Conservation (phyloP, 1,140 invertebrate species). For the Trissolcus basalis region DNA sequence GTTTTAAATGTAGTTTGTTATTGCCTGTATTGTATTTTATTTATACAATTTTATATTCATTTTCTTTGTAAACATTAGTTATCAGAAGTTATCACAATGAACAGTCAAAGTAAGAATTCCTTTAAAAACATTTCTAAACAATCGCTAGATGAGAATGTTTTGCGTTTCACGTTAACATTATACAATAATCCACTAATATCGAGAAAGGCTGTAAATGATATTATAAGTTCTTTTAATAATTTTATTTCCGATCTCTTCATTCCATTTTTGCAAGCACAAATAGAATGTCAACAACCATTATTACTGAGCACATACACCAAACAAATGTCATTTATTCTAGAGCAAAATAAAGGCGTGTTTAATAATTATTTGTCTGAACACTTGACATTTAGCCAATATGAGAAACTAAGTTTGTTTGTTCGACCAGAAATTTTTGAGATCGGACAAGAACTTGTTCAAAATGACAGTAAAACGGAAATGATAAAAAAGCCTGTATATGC, state of each 20-base stretch:
- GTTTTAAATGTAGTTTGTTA: no score
- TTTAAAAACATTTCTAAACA: neutral
- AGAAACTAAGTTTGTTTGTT: slow-evolving; percentile 24
- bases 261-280: slow-evolving; percentile 28
- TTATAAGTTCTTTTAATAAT: slow-evolving; percentile 5
- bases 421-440: slow-evolving; percentile 22
- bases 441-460: slow-evolving; percentile 15
- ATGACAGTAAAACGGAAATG: slow-evolving; percentile 1
- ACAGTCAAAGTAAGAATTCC: no score
- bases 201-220: neutral
- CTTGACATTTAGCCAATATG: slow-evolving; percentile 29
- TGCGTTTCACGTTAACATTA: neutral
- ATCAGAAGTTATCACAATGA: no score
- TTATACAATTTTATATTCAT: no score
- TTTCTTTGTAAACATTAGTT: no score
- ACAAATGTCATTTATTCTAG: slow-evolving; percentile 36
- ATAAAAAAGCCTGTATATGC: slow-evolving; percentile 21
- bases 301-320: slow-evolving; percentile 1
- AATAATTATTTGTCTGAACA: slow-evolving; percentile 27
- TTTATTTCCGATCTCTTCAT: slow-evolving; percentile 35
- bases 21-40: no score
- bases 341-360: slow-evolving; percentile 24
- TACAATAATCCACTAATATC: neutral
- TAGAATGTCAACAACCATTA: slow-evolving; percentile 3
- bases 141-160: neutral